phyloP scores from a whole-genome alignment of 2,113 vertebrate species.

The Paratilapia polleni region DNA sequence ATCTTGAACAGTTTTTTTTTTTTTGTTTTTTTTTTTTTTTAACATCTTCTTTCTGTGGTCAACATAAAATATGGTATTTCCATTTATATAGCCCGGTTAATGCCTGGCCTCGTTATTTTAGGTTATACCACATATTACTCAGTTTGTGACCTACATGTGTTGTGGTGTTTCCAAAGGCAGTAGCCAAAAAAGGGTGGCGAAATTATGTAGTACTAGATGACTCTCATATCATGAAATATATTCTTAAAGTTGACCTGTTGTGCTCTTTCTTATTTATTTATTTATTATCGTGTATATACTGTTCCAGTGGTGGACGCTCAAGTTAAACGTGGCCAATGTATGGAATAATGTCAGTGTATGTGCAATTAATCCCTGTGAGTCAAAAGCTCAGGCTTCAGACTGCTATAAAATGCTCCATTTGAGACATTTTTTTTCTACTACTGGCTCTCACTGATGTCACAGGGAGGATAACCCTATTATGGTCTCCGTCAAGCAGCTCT shows the following conservation, averaged over 20 bases:
- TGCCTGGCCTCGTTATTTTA: slow-evolving; percentile 11
- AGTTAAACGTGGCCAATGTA: background rate
- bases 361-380: background rate
- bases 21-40: slow-evolving; percentile 6
- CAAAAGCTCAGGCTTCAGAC: background rate
- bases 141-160: background rate
- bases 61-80: slow-evolving; percentile 8
- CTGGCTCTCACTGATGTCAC: background rate
- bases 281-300: background rate
- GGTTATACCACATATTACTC: background rate
- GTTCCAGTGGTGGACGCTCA: background rate
- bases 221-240: slow-evolving; percentile 1
- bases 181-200: background rate
- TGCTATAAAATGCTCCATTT: background rate
- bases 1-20: background rate
- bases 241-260: background rate
- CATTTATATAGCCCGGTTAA: background rate
- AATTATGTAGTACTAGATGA: background rate
- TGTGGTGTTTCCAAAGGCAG: background rate
- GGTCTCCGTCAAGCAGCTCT: background rate
- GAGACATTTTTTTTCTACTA: background rate
- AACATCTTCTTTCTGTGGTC: slow-evolving; percentile 5
- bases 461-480: background rate
- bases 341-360: background rate
- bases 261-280: background rate